Conservation (phyloP, 2,888 invertebrate genomes). For the Lasioglossum malachurum region DNA sequence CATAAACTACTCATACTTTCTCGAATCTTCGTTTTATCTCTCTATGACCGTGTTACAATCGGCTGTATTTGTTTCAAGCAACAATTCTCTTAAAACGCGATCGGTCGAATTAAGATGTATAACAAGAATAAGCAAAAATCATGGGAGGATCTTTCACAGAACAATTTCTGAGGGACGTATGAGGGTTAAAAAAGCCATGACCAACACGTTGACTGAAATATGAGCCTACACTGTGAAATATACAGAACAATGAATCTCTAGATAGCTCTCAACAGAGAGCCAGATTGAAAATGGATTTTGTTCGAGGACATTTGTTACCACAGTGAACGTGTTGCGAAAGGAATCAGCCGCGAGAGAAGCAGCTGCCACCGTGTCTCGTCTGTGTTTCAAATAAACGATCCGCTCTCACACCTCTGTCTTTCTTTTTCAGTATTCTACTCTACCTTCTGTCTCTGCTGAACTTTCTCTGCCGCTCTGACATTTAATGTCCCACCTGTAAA, state of each 20-base stretch:
- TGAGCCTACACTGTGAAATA: not conserved
- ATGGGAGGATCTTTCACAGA: not conserved
- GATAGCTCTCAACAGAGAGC: not conserved
- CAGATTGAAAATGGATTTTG: not conserved
- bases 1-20: not conserved
- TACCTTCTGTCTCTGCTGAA: conserved; percentile 32
- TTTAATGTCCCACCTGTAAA: conserved; percentile 11
- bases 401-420: conserved; percentile 37
- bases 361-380: conserved; percentile 25
- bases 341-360: conserved; percentile 1
- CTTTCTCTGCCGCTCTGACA: conserved; percentile 25
- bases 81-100: not conserved
- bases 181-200: not conserved
- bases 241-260: not conserved
- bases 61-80: not conserved
- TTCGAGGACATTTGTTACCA: not conserved
- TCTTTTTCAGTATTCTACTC: conserved; percentile 44
- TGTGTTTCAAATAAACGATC: conserved; percentile 54
- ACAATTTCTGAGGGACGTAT: not conserved
- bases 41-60: not conserved
- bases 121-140: not conserved
- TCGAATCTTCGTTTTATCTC: not conserved
- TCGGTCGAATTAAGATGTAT: not conserved
- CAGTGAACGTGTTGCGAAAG: conserved; percentile 1
- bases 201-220: not conserved